Percentiles rank a stretch among this genome's conserved stretches.
These are phyloP conservation scores for Pheosia gnoma DNA, from an alignment of 2,888 invertebrate species.

Conservation along the genomic window DNA sequence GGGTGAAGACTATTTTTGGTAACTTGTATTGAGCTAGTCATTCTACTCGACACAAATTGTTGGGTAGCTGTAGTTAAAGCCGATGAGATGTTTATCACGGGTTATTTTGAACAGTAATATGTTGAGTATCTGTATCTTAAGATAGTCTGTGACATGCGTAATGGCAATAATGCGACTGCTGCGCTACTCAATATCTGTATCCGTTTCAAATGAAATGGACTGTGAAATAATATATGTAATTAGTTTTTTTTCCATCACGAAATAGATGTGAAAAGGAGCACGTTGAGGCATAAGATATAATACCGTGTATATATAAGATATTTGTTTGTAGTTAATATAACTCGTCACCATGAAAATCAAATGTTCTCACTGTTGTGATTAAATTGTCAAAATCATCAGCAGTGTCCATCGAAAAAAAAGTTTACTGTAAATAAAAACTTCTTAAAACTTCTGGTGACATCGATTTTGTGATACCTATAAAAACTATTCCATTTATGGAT, in stretches of 20 bases:
- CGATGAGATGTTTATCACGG: conserved; percentile 31
- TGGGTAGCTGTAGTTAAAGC: conserved; percentile 40
- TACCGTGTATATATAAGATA: too few species aligned
- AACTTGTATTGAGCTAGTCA: conserved; percentile 53
- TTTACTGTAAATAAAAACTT: too few species aligned
- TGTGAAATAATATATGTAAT: background rate
- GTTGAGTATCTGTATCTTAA: background rate
- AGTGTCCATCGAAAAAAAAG: too few species aligned
- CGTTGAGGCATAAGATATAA: background rate
- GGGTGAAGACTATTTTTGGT: conserved; percentile 67
- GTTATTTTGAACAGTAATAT: conserved; percentile 17
- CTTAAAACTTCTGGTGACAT: background rate
- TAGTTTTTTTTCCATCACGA: background rate
- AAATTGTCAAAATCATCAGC: too few species aligned
- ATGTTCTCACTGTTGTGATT: too few species aligned
- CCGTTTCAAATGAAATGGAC: conserved; percentile 2
- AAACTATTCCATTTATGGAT: background rate
- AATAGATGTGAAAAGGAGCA: background rate
- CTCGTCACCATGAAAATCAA: too few species aligned
- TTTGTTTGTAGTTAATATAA: too few species aligned
- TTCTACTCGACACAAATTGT: conserved; percentile 42
- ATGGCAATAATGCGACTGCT: background rate
- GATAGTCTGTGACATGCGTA: background rate
- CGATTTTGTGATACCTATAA: background rate
- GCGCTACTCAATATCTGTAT: background rate